A percentile compares a stretch with the other conserved stretches of the same genome.
Conservation (phyloP, 2,113 vertebrate genomes). For the Pimephales promelas region DNA sequence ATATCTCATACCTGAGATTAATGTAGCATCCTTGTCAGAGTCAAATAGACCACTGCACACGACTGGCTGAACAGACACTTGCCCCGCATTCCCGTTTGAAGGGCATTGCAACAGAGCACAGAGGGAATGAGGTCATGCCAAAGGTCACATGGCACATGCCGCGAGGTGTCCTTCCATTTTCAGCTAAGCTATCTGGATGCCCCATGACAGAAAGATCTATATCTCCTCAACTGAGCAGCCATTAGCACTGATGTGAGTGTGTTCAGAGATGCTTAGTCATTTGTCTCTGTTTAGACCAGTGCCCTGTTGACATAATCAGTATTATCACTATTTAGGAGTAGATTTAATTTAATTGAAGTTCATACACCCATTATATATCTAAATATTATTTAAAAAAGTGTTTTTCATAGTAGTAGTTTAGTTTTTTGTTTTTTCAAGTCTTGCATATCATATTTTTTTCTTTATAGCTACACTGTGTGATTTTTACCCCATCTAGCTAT, state of each 20-base stretch:
- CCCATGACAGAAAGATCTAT: conserved; percentile 40
- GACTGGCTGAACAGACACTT: conserved; percentile 27
- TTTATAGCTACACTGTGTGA: too few species aligned
- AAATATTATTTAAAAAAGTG: background rate
- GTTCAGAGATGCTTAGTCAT: conserved; percentile 31
- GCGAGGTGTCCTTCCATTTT: conserved; percentile 42
- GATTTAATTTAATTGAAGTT: background rate
- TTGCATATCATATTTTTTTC: too few species aligned
- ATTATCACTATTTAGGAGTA: background rate
- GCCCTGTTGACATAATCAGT: conserved; percentile 13
- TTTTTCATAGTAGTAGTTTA: background rate
- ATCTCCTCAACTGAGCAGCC: conserved; percentile 18
- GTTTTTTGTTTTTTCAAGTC: background rate
- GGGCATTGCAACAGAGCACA: conserved; percentile 1
- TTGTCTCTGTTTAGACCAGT: conserved; percentile 12
- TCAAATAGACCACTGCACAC: background rate
- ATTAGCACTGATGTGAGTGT: conserved; percentile 31
- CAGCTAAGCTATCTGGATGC: conserved; percentile 38
- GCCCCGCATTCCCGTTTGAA: background rate
- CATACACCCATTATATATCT: background rate
- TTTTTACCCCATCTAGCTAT: too few species aligned
- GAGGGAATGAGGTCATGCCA: conserved; percentile 28
- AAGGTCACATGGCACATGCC: conserved; percentile 39
- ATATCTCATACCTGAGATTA: conserved; percentile 4
- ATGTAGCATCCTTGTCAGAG: background rate